These are phyloP conservation scores for Forbesichthys agassizii DNA, from an alignment of 2,113 vertebrate species.

Conservation along the genomic window DNA sequence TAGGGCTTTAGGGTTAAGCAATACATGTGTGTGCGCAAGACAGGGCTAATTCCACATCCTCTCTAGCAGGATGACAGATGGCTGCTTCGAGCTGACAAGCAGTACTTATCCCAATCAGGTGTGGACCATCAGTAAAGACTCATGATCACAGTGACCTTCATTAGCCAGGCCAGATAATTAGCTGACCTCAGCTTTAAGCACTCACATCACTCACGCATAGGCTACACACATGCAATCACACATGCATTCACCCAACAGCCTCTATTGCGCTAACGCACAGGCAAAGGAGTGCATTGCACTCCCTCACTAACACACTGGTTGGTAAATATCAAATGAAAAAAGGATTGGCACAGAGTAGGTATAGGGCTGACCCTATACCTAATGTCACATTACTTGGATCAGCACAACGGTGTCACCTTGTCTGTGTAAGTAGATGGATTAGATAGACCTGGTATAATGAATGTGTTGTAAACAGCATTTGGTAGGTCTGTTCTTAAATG, in stretches of 20 bases:
- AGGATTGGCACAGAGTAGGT: constrained; percentile 51
- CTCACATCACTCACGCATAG: constrained; percentile 41
- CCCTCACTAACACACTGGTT: constrained; percentile 7
- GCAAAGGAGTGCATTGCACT: background rate
- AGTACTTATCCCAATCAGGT: constrained; percentile 74
- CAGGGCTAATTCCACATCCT: constrained; percentile 41
- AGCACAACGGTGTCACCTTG: constrained; percentile 66
- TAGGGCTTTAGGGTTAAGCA: background rate
- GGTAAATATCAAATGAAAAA: constrained; percentile 22
- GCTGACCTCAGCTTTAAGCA: constrained; percentile 76
- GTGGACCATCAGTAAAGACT: constrained; percentile 47
- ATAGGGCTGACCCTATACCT: constrained; percentile 38
- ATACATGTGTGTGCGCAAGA: constrained; percentile 12
- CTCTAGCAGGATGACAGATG: constrained; percentile 68
- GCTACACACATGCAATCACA: constrained; percentile 23
- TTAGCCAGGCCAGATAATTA: constrained; percentile 79
- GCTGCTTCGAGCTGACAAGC: constrained; percentile 65
- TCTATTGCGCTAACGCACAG: background rate
- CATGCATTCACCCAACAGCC: constrained; percentile 1
- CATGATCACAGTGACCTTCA: constrained; percentile 68
- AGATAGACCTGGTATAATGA: constrained; percentile 50
- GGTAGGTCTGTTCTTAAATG: constrained; percentile 47
- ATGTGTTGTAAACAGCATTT: constrained; percentile 60
- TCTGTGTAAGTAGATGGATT: constrained; percentile 69
- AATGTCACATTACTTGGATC: constrained; percentile 67